A percentile compares a stretch with the other conserved stretches of the same genome.
Evolutionary conservation across 2,888 invertebrate species (phyloP).

Genomic region (Yponomeuta cagnagella): DNA sequence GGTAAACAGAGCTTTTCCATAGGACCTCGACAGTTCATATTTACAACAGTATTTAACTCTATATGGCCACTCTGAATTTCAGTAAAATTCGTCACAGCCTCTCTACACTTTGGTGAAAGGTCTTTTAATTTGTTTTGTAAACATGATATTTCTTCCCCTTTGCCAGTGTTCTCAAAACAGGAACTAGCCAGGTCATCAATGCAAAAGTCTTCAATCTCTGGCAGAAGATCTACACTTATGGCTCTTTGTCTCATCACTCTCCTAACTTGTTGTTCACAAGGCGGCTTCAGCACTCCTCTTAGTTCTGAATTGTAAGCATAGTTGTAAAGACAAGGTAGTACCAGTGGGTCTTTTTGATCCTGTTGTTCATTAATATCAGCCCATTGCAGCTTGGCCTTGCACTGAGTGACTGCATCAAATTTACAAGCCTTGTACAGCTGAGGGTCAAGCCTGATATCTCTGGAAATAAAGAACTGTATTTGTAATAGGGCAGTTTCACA

Average conservation of each 20-base stretch:
- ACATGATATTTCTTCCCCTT: constrained; percentile 94
- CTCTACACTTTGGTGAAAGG: constrained; percentile 81
- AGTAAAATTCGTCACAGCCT: constrained; percentile 88
- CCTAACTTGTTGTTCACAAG: constrained; percentile 86
- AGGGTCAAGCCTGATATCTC: constrained; percentile 95
- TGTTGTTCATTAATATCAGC: constrained; percentile 78
- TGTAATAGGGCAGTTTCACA: constrained; percentile 95
- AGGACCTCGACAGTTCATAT: constrained; percentile 85
- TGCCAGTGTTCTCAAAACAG: constrained; percentile 90
- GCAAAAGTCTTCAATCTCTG: constrained; percentile 94
- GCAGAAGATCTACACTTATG: constrained; percentile 92
- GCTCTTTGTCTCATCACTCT: constrained; percentile 96
- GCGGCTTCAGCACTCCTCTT: constrained; percentile 70
- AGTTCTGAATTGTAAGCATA: constrained; percentile 76
- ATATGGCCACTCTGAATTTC: constrained; percentile 92
- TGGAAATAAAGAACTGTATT: constrained; percentile 97
- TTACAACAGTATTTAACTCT: constrained; percentile 92
- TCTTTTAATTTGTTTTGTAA: constrained; percentile 90
- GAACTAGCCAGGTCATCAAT: constrained; percentile 87
- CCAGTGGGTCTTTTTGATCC: constrained; percentile 87
- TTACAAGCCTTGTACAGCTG: constrained; percentile 91
- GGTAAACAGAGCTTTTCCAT: constrained; percentile 86
- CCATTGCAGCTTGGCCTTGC: constrained; percentile 88
- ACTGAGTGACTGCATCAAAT: constrained; percentile 88
- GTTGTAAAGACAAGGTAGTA: constrained; percentile 93